Conservation (phyloP, 30 jellyfish, hydroid and myxozoan species). For the Euphysa ruthae region DNA sequence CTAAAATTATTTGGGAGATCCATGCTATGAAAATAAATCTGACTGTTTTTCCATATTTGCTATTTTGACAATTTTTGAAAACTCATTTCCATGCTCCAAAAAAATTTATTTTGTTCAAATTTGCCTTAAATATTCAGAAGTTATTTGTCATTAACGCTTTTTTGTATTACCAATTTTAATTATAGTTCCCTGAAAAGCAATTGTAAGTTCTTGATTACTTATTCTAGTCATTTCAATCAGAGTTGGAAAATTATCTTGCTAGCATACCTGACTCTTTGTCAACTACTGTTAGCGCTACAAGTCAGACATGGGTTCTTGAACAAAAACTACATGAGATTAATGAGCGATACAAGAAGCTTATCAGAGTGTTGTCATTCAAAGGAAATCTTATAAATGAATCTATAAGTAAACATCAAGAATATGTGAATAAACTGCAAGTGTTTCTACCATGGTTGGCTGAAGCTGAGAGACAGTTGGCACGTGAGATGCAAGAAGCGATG, state of each 20-base stretch:
- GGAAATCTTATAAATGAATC: conserved; percentile 82
- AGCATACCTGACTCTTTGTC: conserved; percentile 85
- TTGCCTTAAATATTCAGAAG: too few species aligned
- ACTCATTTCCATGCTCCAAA: too few species aligned
- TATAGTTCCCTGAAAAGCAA: too few species aligned
- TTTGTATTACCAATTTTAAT: too few species aligned
- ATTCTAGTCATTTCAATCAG: conserved; percentile 87
- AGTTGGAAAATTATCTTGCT: conserved; percentile 77
- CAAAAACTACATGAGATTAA: conserved; percentile 85
- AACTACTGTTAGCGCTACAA: conserved; percentile 61
- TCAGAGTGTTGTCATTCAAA: conserved; percentile 71
- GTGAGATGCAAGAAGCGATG: conserved; percentile 64
- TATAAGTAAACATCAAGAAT: conserved; percentile 65
- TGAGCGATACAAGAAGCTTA: conserved; percentile 73
- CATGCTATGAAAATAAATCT: too few species aligned
- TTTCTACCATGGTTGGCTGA: conserved; percentile 89
- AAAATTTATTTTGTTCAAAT: too few species aligned
- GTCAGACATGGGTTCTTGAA: conserved; percentile 96
- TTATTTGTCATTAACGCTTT: too few species aligned
- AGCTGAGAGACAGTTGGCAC: conserved; percentile 60
- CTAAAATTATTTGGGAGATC: too few species aligned
- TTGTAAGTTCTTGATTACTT: neutral
- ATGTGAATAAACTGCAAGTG: conserved; percentile 54
- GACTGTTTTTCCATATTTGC: too few species aligned
- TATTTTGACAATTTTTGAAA: too few species aligned